Base-by-base conservation (phyloP, 2,113 vertebrate species). In the Lates calcarifer region DNA sequence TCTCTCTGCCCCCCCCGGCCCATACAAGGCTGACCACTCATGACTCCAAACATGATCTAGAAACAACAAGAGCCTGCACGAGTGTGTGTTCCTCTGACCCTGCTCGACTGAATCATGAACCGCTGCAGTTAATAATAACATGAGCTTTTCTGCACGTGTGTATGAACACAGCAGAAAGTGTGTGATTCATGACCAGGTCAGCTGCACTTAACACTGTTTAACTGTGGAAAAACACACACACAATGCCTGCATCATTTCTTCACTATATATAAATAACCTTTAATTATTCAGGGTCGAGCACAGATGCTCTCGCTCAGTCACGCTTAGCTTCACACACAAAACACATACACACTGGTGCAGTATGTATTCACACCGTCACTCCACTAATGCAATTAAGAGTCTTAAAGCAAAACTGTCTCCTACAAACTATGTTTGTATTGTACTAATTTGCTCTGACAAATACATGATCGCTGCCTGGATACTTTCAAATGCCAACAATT, bases 231-330 rank as follows among this genome's bases (percentile, higher is more conserved):
- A 33, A 20, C 13, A 18, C 13, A 55, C 22, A 24, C 24, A 29
- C 60, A 31, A 15, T 3, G 41, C 9, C 24, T 29, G 68, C 61
- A 60, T 75, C 9, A 17, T 72, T 56, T 75, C 67, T 60, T 66
- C 53, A 51, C 82, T 41, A 3, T 73, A 56, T 70, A 74, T 69
- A 83, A 87, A 87, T 67, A 78, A 75, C 51, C 43, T 73, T 58
- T 62, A 78, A 81, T 88, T 76, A 83, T 81, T 83, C 78, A n/a
- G 73, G 84, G 64, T 60, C 12, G 29, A 71, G 71, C 26, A 83
- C 71, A 84, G 67, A 84, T 77, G 81, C 81, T 88, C 49, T 6
- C 28, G 15, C 20, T 70, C 53, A 72, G 73, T 65, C 79, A 87
- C 41, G 57, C 89, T 81, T 14, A 14, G 57, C 64, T n/a, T 49